Evolutionary conservation across 2,113 vertebrate species (phyloP).

Genomic region (Aptenodytes forsteri): DNA sequence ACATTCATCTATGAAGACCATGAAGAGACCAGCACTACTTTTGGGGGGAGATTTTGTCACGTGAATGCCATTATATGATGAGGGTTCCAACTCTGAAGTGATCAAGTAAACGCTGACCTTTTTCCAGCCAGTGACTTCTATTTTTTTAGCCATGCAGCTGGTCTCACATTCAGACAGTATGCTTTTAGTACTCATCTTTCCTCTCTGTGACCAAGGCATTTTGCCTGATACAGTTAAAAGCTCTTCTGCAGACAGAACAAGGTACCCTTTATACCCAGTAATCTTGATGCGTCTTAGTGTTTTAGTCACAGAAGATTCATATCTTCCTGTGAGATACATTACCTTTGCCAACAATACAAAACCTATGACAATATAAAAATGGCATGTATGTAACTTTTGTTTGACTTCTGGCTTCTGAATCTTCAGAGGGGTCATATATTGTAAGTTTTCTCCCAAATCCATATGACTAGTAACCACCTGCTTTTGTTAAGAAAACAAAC

Average conservation of each 20-base stretch:
- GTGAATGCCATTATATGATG: neutral
- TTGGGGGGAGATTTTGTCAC: neutral
- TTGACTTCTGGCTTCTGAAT: neutral
- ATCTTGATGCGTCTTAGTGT: neutral
- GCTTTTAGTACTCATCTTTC: neutral
- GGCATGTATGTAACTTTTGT: neutral
- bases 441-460: neutral
- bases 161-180: neutral
- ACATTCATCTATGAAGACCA: neutral
- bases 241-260: neutral
- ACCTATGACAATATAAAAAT: neutral
- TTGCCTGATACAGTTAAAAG: neutral
- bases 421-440: neutral
- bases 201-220: neutral
- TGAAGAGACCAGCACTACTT: neutral
- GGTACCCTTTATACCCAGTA: neutral
- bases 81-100: neutral
- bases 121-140: neutral
- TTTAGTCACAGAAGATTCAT: neutral
- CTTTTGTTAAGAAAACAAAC: neutral
- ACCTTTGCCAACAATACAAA: neutral
- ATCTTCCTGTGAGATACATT: neutral
- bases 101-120: neutral
- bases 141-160: neutral
- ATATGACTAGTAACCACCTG: neutral